These are phyloP conservation scores for Tipula vernalis DNA, from an alignment of 2,888 invertebrate genomes.

Conservation along the genomic window DNA sequence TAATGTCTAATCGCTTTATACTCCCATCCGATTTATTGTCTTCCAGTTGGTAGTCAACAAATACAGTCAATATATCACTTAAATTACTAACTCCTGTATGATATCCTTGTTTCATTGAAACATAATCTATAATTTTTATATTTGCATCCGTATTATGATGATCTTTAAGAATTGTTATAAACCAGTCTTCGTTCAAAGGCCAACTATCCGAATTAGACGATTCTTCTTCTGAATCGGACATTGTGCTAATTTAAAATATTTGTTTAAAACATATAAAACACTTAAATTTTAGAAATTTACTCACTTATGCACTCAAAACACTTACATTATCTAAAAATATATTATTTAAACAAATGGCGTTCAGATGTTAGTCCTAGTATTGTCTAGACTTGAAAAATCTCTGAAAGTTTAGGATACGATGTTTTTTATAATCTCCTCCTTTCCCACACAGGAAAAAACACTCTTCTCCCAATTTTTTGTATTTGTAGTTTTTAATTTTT, in stretches of 20 bases:
- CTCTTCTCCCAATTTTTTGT: neutral
- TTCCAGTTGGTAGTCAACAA: constrained; percentile 46
- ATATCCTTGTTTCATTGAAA: constrained; percentile 44
- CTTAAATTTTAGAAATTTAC: neutral
- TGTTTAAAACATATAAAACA: neutral
- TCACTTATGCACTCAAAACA: neutral
- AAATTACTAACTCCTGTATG: constrained; percentile 58
- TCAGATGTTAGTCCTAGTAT: neutral
- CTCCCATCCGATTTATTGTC: constrained; percentile 14
- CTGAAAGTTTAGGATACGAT: neutral
- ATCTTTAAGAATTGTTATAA: constrained; percentile 21
- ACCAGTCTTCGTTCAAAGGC: constrained; percentile 23
- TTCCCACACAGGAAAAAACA: neutral
- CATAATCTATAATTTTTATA: constrained; percentile 27
- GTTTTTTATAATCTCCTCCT: neutral
- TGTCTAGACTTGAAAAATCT: neutral
- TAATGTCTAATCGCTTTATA: constrained; percentile 38
- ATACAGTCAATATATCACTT: constrained; percentile 68
- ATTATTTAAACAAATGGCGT: neutral
- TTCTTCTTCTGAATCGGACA: constrained; percentile 25
- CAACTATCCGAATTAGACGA: constrained; percentile 22
- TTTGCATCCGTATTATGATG: constrained; percentile 21
- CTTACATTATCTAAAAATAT: neutral
- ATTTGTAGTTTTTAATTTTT: neutral
- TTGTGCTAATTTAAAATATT: constrained; percentile 11